phyloP scores from a whole-genome alignment of 2,113 vertebrate species.

The Nannobrachium achirus region DNA sequence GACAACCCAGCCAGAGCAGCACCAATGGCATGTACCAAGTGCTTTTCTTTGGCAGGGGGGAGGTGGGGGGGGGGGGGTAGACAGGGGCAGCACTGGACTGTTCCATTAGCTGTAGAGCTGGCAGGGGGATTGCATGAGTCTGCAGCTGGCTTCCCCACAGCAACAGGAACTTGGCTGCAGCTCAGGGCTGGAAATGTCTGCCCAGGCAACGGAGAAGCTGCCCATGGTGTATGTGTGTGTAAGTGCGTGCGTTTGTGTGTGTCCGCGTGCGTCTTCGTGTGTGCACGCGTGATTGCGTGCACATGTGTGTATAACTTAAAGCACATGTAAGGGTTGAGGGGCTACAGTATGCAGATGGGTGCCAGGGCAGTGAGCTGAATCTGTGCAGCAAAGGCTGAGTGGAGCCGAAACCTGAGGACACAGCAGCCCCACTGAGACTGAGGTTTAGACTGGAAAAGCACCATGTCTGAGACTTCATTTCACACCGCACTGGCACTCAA shows the following conservation, averaged over 20 bases:
- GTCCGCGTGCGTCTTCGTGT: slow-evolving; percentile 6
- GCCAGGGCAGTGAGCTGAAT: background rate
- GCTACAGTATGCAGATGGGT: background rate
- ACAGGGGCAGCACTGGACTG: slow-evolving; percentile 29
- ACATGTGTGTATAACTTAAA: background rate
- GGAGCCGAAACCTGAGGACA: slow-evolving; percentile 23
- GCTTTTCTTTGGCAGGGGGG: slow-evolving; percentile 62
- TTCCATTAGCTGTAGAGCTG: slow-evolving; percentile 52
- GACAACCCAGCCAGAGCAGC: slow-evolving; percentile 71
- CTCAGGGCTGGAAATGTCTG: slow-evolving; percentile 57
- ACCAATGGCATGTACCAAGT: slow-evolving; percentile 75
- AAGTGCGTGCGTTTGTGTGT: slow-evolving; percentile 6
- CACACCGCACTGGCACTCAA: slow-evolving; percentile 1
- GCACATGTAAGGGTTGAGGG: background rate
- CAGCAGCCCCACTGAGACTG: slow-evolving; percentile 2
- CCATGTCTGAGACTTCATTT: no score
- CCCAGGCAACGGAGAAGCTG: slow-evolving; percentile 44
- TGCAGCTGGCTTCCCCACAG: slow-evolving; percentile 67
- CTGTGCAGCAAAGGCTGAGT: background rate
- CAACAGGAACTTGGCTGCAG: slow-evolving; percentile 58
- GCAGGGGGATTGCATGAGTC: slow-evolving; percentile 46
- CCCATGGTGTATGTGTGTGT: background rate
- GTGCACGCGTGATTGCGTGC: background rate
- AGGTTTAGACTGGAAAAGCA: slow-evolving; percentile 8
- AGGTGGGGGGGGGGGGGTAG: background rate